Conservation (phyloP, 2,888 invertebrate genomes). For the Periphyllus acericola region DNA sequence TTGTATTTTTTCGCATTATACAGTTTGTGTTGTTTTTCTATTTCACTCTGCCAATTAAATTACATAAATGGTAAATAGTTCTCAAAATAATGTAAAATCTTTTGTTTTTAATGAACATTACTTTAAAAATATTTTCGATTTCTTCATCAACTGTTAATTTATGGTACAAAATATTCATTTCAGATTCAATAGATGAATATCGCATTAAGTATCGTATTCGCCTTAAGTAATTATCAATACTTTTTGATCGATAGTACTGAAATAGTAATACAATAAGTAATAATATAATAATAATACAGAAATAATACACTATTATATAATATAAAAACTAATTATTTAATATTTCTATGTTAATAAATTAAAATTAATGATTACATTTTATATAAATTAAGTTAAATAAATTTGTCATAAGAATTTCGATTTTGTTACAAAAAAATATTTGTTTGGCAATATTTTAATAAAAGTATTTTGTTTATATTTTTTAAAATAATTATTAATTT, state of each 20-base stretch:
- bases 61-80: not conserved
- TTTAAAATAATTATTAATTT: too few species aligned
- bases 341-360: too few species aligned
- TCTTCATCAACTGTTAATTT: conserved; percentile 14
- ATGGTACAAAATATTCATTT: not conserved
- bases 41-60: conserved; percentile 9
- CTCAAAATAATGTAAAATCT: not conserved
- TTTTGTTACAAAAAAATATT: too few species aligned
- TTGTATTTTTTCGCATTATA: conserved; percentile 42
- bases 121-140: conserved; percentile 39
- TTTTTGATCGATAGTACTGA: conserved; percentile 51
- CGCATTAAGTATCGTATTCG: conserved; percentile 44
- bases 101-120: not conserved
- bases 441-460: too few species aligned
- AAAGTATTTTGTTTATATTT: too few species aligned
- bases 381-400: too few species aligned
- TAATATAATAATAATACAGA: too few species aligned
- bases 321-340: not conserved
- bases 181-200: conserved; percentile 31
- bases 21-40: conserved; percentile 48
- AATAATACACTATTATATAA: too few species aligned
- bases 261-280: too few species aligned
- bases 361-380: too few species aligned
- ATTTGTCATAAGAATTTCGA: too few species aligned
- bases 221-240: conserved; percentile 50